Percentiles rank a stretch among this genome's conserved stretches.
These are phyloP conservation scores for Linnaemya vulpina DNA, from an alignment of 2,888 invertebrate genomes.

Conservation along the genomic window DNA sequence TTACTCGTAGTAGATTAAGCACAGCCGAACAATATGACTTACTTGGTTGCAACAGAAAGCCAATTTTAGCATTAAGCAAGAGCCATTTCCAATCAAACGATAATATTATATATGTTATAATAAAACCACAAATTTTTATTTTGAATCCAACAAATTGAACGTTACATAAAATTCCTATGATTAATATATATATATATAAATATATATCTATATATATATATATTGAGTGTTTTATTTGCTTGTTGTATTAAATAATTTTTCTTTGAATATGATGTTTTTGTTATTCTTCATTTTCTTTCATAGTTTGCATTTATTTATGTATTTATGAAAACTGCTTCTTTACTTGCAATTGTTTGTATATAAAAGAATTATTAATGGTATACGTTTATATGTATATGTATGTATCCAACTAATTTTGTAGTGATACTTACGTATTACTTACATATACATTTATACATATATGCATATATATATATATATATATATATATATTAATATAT, in stretches of 20 bases:
- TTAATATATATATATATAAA: constrained; percentile 75
- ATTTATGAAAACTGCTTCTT: constrained; percentile 64
- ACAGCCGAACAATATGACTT: too few species aligned
- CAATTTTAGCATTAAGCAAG: too few species aligned
- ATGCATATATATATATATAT: too few species aligned
- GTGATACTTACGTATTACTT: too few species aligned
- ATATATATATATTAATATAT: too few species aligned
- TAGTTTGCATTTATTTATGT: constrained; percentile 60
- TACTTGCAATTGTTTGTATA: constrained; percentile 54
- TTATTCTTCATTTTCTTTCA: constrained; percentile 57
- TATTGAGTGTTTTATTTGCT: constrained; percentile 40
- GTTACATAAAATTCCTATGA: constrained; percentile 78
- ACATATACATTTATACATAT: too few species aligned
- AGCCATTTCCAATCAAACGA: constrained; percentile 53
- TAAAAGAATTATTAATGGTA: constrained; percentile 58
- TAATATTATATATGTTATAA: constrained; percentile 73
- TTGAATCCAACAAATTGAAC: constrained; percentile 80
- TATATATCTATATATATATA: too few species aligned
- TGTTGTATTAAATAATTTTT: constrained; percentile 33
- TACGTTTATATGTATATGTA: constrained; percentile 31
- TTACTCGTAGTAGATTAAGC: too few species aligned
- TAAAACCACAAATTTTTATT: constrained; percentile 78
- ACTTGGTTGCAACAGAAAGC: too few species aligned
- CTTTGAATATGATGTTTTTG: constrained; percentile 46
- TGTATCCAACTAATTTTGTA: too few species aligned